Evolutionary conservation across 2,888 invertebrate genomes (phyloP).

Genomic region (Chesias legatella): DNA sequence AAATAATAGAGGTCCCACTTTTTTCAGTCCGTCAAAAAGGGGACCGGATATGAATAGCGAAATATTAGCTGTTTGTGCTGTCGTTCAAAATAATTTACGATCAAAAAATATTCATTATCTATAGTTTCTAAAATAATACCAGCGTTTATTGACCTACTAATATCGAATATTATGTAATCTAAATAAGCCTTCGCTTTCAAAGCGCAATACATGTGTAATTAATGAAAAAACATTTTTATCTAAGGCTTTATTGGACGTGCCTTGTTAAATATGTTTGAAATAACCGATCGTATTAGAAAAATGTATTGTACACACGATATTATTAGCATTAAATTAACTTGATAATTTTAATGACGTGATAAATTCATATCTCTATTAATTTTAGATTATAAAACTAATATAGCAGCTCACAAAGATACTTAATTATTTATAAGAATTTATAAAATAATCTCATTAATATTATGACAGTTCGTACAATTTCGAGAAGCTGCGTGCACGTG

Average conservation of each 20-base stretch:
- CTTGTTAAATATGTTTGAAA: conserved; percentile 22
- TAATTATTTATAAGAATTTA: conserved; percentile 41
- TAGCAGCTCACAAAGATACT: conserved; percentile 61
- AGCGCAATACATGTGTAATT: conserved; percentile 1
- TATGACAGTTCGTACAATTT: too few relatives aligned
- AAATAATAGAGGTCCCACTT: too few relatives aligned
- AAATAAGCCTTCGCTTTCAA: conserved; percentile 1
- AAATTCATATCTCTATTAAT: conserved; percentile 29
- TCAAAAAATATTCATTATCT: too few relatives aligned
- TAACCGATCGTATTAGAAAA: conserved; percentile 11
- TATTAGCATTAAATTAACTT: conserved; percentile 17
- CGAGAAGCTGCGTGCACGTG: too few relatives aligned
- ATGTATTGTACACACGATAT: conserved; percentile 25
- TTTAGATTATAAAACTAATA: conserved; percentile 30
- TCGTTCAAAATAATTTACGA: too few relatives aligned
- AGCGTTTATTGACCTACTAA: too few relatives aligned
- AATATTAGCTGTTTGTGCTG: too few relatives aligned
- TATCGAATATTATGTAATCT: too few relatives aligned
- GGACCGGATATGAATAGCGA: too few relatives aligned
- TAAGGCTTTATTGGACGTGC: conserved; percentile 19
- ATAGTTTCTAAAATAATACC: too few relatives aligned
- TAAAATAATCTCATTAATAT: too few relatives aligned
- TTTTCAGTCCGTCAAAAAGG: too few relatives aligned
- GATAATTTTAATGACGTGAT: conserved; percentile 10
- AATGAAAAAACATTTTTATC: background rate